Evolutionary conservation across 2,113 vertebrate species (phyloP).

Genomic region (Pandion haliaetus): DNA sequence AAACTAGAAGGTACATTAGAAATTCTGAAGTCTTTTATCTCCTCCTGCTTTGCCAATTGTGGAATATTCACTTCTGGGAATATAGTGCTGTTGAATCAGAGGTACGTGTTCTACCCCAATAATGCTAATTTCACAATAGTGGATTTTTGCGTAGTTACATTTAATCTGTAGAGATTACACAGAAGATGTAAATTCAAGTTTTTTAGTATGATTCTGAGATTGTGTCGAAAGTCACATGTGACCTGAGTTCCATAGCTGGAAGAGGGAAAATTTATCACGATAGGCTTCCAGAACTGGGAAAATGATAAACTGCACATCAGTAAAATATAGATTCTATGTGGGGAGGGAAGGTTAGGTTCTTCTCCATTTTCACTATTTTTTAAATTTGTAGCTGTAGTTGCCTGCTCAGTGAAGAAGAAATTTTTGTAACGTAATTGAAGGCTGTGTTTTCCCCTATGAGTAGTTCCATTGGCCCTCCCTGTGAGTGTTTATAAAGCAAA

Average conservation of each 20-base stretch:
- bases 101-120: neutral
- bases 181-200: neutral
- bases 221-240: neutral
- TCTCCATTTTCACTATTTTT: neutral
- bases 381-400: neutral
- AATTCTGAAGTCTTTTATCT: neutral
- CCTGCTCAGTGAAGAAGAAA: neutral
- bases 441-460: neutral
- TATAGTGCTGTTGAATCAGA: neutral
- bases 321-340: neutral
- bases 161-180: neutral
- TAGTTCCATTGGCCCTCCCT: neutral
- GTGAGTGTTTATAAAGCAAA: neutral
- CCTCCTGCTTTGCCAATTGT: neutral
- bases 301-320: neutral
- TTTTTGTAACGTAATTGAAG: neutral
- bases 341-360: neutral
- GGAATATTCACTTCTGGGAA: neutral
- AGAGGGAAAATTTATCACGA: neutral
- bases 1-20: neutral
- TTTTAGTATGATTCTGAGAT: neutral
- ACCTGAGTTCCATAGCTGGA: neutral
- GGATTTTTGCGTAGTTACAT: neutral
- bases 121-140: neutral
- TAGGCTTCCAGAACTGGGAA: neutral